A percentile compares a stretch with the other conserved stretches of the same genome.
Conservation (phyloP, 2,113 vertebrate genomes). For the Cryptomyrus ogoouensis region DNA sequence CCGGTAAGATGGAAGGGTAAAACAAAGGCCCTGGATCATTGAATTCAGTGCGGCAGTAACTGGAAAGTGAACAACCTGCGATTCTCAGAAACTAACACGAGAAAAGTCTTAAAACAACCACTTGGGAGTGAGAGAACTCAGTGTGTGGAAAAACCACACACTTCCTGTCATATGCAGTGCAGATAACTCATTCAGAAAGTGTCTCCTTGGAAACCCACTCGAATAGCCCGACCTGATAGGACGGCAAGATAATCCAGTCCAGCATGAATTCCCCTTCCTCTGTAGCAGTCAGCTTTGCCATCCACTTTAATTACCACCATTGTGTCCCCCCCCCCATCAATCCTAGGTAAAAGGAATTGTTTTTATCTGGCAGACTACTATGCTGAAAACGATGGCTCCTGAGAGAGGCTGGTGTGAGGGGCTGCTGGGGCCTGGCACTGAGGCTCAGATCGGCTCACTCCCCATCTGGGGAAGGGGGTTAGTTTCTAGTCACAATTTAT, state of each 20-base stretch:
- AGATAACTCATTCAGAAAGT: neutral
- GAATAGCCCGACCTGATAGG: neutral
- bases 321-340: constrained; percentile 21
- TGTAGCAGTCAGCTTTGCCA: constrained; percentile 2
- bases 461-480: constrained; percentile 37
- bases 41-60: neutral
- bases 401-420: neutral
- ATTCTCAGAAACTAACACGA: neutral
- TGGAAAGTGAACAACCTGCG: neutral
- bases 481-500: neutral
- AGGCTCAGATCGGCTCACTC: constrained; percentile 36
- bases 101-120: neutral
- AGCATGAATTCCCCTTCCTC: neutral
- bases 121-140: neutral
- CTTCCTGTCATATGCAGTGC: constrained; percentile 1
- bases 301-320: constrained; percentile 21
- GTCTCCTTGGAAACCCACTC: constrained; percentile 14
- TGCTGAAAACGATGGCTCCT: neutral
- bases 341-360: constrained; percentile 30
- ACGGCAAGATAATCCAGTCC: neutral
- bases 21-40: neutral
- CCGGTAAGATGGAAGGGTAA: neutral
- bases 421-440: constrained; percentile 30
- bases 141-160: neutral
- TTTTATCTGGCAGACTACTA: constrained; percentile 41